These are phyloP conservation scores for Carcina quercana DNA, from an alignment of 2,888 invertebrate genomes.

Conservation along the genomic window DNA sequence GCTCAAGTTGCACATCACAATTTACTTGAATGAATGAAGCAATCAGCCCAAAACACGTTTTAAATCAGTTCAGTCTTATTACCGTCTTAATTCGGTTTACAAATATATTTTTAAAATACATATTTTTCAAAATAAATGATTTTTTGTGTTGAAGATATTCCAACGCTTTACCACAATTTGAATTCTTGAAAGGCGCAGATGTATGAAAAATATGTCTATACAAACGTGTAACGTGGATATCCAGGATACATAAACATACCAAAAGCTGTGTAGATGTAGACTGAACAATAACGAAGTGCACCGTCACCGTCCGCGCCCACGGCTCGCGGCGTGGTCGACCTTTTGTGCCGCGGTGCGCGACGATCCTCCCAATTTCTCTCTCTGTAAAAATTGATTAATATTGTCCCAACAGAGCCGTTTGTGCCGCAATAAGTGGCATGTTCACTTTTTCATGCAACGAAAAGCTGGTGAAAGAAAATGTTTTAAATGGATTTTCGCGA, in stretches of 20 bases:
- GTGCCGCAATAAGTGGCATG: conserved; percentile 45
- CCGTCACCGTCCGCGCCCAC: conserved; percentile 46
- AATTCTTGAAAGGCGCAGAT: too few relatives aligned
- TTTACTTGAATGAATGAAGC: too few relatives aligned
- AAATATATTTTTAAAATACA: too few relatives aligned
- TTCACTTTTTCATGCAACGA: conserved; percentile 35
- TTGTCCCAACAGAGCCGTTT: conserved; percentile 39
- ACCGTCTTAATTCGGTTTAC: too few relatives aligned
- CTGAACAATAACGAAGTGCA: conserved; percentile 57
- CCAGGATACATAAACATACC: conserved; percentile 22
- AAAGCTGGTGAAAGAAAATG: conserved; percentile 43
- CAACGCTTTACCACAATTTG: too few relatives aligned
- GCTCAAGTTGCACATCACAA: too few relatives aligned
- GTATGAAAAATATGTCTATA: too few relatives aligned
- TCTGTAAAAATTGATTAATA: conserved; percentile 66
- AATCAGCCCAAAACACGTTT: too few relatives aligned
- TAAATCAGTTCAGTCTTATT: too few relatives aligned
- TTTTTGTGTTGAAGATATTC: too few relatives aligned
- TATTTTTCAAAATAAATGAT: too few relatives aligned
- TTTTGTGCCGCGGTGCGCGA: conserved; percentile 44
- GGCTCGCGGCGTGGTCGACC: conserved; percentile 31
- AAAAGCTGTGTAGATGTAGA: conserved; percentile 11
- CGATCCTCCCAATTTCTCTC: conserved; percentile 50
- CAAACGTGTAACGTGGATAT: too few relatives aligned
- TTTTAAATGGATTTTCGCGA: conserved; percentile 36